Conservation (phyloP, 1,140 invertebrate genomes). For the Bilobella aurantiaca region DNA sequence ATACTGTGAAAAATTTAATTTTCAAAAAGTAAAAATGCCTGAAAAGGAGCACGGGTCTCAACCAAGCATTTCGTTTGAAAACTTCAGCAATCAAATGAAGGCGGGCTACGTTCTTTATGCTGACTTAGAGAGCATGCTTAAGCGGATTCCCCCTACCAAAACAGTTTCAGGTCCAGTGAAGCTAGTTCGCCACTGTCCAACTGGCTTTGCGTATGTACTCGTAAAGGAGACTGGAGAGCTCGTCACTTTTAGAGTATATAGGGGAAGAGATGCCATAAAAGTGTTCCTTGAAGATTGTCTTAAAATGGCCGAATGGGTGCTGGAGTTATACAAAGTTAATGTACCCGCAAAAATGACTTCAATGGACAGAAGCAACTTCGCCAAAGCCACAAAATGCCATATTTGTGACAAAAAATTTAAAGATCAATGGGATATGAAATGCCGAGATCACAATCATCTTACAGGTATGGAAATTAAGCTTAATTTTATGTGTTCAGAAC, state of each 20-base stretch:
- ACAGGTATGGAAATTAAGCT: background rate
- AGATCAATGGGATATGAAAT: background rate
- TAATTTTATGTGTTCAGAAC: background rate
- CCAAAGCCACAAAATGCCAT: background rate
- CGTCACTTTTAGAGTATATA: background rate
- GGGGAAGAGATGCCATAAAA: background rate
- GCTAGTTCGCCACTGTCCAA: background rate
- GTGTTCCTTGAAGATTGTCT: background rate
- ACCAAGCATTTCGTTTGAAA: background rate
- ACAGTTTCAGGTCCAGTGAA: background rate
- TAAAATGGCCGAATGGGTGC: background rate
- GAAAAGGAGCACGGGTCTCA: background rate
- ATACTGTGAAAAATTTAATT: background rate
- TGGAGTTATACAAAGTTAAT: background rate
- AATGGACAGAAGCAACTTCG: background rate
- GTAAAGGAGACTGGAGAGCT: background rate
- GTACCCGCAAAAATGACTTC: background rate
- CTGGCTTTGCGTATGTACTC: slow-evolving; percentile 1
- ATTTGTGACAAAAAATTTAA: background rate
- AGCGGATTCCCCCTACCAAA: background rate
- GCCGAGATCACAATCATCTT: slow-evolving; percentile 5
- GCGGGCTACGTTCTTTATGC: slow-evolving; percentile 1
- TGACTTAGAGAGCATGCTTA: background rate
- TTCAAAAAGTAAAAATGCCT: slow-evolving; percentile 7
- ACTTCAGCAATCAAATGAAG: slow-evolving; percentile 5